Evolutionary conservation across 2,113 vertebrate genomes (phyloP), one percentile per base, ranked within the genome.

Genomic region (Odontesthes bonariensis): DNA sequence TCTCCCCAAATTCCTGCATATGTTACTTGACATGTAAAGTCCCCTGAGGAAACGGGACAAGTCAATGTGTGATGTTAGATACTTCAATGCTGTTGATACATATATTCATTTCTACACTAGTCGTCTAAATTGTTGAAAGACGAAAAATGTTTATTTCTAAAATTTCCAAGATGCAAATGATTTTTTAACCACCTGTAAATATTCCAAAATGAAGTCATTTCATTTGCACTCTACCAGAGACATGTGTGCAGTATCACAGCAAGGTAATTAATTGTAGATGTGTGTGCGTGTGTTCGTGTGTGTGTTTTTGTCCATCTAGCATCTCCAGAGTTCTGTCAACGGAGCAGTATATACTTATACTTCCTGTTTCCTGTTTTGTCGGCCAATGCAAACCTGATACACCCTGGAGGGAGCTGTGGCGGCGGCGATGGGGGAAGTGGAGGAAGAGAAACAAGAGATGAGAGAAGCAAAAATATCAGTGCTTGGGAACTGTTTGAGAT

Each of bases 381-480:
- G 60, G 77, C 84, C 87, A 82, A 73, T 80, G 86, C 86, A 79
- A 91, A 92, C 88, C 55, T 84, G 89, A 92, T 89, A 84, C 75
- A 85, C 91, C 81, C 88, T 55, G 75, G 88, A 78, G 91, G 82
- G 75, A 61, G 59, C 52, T 58, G 71, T 8, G 58, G 70, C 60
- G 75, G n/a, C 7, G 19, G 40, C 10, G 13, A 40, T 22, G 51
- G 63, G 71, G 55, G 59, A 58, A 57, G 77, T 23, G 6, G 46
- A 58, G 59, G 17, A 54, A 62, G 64, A 14, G 44, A 75, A 55
- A 38, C 70, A n/a, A n/a, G 67, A 58, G 64, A 67, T 51, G 66
- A 67, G 61, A 52, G 57, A 52, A 47, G 9, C 5, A 54, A 40
- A 44, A 49, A 61, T 70, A 78, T 3, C 31, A 5, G 27, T 11